These are phyloP conservation scores for Gobio occitaniae DNA, from an alignment of 2,797 vertebrate genomes.

Conservation along the genomic window DNA sequence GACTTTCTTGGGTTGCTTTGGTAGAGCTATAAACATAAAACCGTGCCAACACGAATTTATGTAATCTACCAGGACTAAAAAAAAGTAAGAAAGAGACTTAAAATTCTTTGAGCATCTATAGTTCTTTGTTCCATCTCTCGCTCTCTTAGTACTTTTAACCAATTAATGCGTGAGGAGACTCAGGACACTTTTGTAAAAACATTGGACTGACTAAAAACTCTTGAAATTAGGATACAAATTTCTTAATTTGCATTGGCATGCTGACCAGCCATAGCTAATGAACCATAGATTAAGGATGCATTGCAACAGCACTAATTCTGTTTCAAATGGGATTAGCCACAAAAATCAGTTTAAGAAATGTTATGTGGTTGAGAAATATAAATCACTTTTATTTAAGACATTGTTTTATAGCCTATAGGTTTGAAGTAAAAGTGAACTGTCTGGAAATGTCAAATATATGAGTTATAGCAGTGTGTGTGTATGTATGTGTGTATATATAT, in stretches of 20 bases:
- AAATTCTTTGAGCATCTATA: background rate
- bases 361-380: background rate
- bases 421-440: background rate
- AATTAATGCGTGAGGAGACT: background rate
- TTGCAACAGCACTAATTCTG: background rate
- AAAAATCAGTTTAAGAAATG: background rate
- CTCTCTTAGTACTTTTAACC: background rate
- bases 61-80: background rate
- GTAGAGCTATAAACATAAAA: background rate
- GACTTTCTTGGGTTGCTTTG: background rate
- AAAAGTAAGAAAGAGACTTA: background rate
- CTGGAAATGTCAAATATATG: background rate
- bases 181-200: background rate
- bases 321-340: conserved; percentile 6
- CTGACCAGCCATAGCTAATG: background rate
- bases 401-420: background rate
- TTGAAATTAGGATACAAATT: background rate
- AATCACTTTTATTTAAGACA: background rate
- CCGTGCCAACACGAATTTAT: background rate
- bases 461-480: background rate
- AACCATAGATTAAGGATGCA: background rate
- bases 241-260: background rate
- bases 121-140: background rate
- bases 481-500: too few species aligned
- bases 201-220: background rate